Evolutionary conservation across 2,797 vertebrate genomes (phyloP).

Genomic region (Melanitta fusca): DNA sequence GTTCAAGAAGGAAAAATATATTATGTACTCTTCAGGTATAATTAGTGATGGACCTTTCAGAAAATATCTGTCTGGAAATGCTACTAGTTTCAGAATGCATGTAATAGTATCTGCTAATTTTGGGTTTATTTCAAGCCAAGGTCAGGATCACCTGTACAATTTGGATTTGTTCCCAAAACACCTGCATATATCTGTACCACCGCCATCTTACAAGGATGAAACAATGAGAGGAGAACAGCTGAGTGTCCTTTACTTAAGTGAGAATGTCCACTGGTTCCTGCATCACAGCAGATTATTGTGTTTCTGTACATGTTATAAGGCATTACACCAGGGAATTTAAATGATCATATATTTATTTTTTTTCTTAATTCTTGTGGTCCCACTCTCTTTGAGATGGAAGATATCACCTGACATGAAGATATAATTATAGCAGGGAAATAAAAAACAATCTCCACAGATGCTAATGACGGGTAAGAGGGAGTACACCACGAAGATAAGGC

Average conservation of each 20-base stretch:
- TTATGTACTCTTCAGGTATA: background rate
- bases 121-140: background rate
- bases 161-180: background rate
- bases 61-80: background rate
- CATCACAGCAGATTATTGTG: background rate
- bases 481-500: background rate
- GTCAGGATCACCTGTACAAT: background rate
- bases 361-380: background rate
- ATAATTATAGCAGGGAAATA: background rate
- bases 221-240: background rate
- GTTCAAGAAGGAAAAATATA: background rate
- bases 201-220: background rate
- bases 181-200: background rate
- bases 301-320: background rate
- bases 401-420: background rate
- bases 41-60: background rate
- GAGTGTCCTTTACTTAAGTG: background rate
- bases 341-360: background rate
- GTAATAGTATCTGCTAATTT: background rate
- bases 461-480: background rate
- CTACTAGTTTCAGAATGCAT: background rate
- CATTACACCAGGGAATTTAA: background rate
- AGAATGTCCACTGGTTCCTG: background rate
- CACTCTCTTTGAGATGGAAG: background rate
- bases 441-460: background rate